A percentile compares a stretch with the other conserved stretches of the same genome.
These are phyloP conservation scores for Spongia lamella DNA, from an alignment of 37 sponge, comb jelly and placozoan genomes.

Conservation along the genomic window DNA sequence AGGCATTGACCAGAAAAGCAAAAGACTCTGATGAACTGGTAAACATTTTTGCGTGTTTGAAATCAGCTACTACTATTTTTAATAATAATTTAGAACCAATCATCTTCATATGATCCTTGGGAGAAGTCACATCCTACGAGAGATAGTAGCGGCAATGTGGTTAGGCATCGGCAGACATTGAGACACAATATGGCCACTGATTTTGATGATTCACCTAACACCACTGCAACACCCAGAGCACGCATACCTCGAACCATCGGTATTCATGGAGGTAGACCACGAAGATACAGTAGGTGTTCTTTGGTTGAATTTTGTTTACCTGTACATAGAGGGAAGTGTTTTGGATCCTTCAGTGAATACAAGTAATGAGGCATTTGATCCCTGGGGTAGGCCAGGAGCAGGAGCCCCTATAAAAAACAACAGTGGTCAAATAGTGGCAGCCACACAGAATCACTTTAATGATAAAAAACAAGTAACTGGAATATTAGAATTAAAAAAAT, in stretches of 20 bases:
- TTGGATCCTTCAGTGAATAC: too few species aligned
- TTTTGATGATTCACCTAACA: neutral
- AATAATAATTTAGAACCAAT: neutral
- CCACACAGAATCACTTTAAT: neutral
- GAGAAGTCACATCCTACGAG: constrained; percentile 26
- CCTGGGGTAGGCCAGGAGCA: constrained; percentile 61
- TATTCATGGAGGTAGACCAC: too few species aligned
- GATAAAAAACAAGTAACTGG: neutral
- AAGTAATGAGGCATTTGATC: constrained; percentile 16
- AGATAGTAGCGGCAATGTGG: constrained; percentile 58
- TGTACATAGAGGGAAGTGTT: too few species aligned
- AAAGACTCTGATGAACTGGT: neutral
- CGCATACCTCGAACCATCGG: too few species aligned
- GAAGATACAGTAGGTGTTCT: neutral
- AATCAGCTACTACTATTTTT: too few species aligned
- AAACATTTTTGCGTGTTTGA: too few species aligned
- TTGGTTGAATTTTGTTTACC: too few species aligned
- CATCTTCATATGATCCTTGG: constrained; percentile 37
- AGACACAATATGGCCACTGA: constrained; percentile 1
- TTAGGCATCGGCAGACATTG: neutral
- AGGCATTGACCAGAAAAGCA: constrained; percentile 18
- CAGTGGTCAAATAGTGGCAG: constrained; percentile 14
- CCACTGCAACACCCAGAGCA: too few species aligned
- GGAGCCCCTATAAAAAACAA: constrained; percentile 42
- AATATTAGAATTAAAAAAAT: constrained; percentile 3